Evolutionary conservation across 1,140 invertebrate species (phyloP).

Genomic region (Caerostris extrusa): DNA sequence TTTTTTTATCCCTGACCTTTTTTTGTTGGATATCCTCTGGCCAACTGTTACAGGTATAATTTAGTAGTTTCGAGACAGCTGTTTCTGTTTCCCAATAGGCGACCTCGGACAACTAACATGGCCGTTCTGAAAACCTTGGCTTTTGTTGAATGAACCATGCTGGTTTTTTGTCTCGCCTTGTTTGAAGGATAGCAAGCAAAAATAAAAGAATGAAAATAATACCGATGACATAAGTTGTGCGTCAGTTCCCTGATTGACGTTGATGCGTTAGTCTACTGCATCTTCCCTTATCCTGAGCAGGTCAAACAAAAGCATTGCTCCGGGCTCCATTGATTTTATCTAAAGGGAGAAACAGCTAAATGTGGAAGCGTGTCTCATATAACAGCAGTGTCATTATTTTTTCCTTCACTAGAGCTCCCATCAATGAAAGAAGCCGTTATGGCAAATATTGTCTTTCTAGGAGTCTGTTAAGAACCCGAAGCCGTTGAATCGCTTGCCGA

Average conservation of each 20-base stretch:
- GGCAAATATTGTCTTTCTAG: constrained; percentile 15
- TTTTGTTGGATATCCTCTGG: not conserved
- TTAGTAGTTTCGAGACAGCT: constrained; percentile 27
- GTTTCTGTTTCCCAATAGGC: constrained; percentile 29
- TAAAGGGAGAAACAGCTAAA: constrained; percentile 7
- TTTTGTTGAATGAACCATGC: constrained; percentile 56
- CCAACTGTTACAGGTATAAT: not conserved
- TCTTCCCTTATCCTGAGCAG: not conserved
- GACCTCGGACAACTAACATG: constrained; percentile 34
- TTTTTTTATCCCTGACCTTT: constrained; percentile 18
- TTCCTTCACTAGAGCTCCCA: not conserved
- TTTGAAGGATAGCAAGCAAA: constrained; percentile 48
- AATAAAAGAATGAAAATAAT: constrained; percentile 50
- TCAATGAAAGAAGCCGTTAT: constrained; percentile 2
- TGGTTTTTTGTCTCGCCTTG: constrained; percentile 30
- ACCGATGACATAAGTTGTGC: constrained; percentile 43
- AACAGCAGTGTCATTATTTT: not conserved
- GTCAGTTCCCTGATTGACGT: constrained; percentile 44
- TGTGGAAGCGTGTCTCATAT: constrained; percentile 6
- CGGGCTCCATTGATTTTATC: not conserved
- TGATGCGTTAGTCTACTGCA: constrained; percentile 44
- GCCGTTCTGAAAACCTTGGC: constrained; percentile 38
- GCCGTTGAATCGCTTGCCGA: not conserved
- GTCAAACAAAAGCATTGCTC: constrained; percentile 32
- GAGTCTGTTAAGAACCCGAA: not conserved